Conservation (phyloP, 2,888 invertebrate genomes). For the Scaptomyza flava region DNA sequence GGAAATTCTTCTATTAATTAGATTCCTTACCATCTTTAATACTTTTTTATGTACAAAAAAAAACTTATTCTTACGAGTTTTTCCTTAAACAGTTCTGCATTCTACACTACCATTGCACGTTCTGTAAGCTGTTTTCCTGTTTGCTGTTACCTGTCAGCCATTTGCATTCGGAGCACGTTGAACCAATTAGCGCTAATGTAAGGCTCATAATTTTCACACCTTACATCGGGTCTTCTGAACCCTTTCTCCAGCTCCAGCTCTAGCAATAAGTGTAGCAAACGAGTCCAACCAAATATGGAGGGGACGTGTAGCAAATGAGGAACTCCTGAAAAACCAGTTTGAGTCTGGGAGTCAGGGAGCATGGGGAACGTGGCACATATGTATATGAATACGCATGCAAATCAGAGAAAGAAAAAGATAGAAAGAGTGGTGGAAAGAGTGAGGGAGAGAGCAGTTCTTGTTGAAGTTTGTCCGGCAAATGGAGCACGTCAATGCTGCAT, state of each 20-base stretch:
- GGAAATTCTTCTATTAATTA: background rate
- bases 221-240: conserved; percentile 42
- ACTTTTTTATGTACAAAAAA: too few species aligned
- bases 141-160: conserved; percentile 11
- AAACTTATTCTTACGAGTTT: background rate
- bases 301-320: conserved; percentile 32
- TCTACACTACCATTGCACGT: conserved; percentile 6
- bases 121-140: background rate
- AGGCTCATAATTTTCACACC: conserved; percentile 71
- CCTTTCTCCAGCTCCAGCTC: background rate
- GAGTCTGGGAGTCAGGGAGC: background rate
- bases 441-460: background rate
- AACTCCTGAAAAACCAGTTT: conserved; percentile 52
- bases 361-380: conserved; percentile 8
- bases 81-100: conserved; percentile 2
- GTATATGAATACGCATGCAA: conserved; percentile 55
- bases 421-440: background rate
- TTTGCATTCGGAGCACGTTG: conserved; percentile 43
- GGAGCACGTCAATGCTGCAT: conserved; percentile 66
- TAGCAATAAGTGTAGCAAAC: background rate
- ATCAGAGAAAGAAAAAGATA: conserved; percentile 26
- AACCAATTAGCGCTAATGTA: conserved; percentile 73
- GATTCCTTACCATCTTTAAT: background rate
- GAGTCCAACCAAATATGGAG: conserved; percentile 17
- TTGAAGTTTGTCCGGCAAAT: conserved; percentile 55